Evolutionary conservation across 2,797 vertebrate genomes (phyloP), one percentile per base, ranked within the genome.

Genomic region (Acanthis flammea): DNA sequence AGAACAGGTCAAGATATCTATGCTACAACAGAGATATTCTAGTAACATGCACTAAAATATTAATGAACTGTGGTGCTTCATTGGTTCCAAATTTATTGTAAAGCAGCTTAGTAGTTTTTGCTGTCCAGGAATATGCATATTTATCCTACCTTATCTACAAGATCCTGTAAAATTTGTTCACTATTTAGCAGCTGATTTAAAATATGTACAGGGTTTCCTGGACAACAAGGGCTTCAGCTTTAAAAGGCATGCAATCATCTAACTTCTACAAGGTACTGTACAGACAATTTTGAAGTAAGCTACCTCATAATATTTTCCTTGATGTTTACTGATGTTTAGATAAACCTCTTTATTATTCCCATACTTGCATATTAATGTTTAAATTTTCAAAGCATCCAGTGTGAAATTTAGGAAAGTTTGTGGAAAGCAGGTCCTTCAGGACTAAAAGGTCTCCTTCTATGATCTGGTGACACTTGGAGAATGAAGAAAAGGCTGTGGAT

Each of bases 51-150:
- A 63, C 33, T 76, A 85, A 63, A 86, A 79, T 72, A 86, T 53
- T 79, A 94, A 86, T 66, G 80, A 87, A 65, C 77, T 9, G 21
- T 19, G 39, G 24, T 82, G 30, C 28, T 78, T 85, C n/a, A 28
- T 62, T 95, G 30, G n/a, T 85, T 94, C 85, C 67, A 88, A n/a
- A 73, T 92, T 93, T 58, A 54, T 91, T 91, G 53, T 71, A 47
- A 44, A 81, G 51, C n/a, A 71, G 18, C 31, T 58, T 94, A 89
- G 28, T 21, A 54, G 21, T 48, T 25, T 86, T 84, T 92, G 25
- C 28, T 92, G 45, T 67, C 60, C 53, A 61, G 21, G 31, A 93
- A 63, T 74, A 54, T 54, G 61, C 8, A 24, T 87, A 44, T 91
- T 92, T 92, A 57, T 62, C 41, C 44, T 86, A 33, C 48, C 10